Percentiles rank a stretch among this genome's conserved stretches.
Evolutionary conservation across 2,888 invertebrate species (phyloP).

Genomic region (Lypha dubia): DNA sequence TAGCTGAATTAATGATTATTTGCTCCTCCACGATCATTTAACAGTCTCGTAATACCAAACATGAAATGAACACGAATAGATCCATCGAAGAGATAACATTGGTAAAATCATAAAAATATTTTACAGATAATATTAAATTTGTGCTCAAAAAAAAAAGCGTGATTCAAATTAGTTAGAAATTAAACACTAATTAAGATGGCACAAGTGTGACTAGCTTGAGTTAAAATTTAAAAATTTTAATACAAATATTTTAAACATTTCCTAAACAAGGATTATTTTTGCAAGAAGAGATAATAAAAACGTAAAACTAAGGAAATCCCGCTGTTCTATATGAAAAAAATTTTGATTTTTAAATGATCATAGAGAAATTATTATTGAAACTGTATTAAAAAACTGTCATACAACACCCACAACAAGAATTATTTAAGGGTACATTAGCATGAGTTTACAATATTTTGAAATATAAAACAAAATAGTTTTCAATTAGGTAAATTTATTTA

Average conservation of each 20-base stretch:
- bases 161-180: conserved; percentile 3
- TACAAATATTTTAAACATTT: neutral
- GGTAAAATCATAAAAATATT: neutral
- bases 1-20: neutral
- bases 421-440: too few species aligned
- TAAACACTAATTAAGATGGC: conserved; percentile 3
- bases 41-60: neutral
- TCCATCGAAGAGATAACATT: neutral
- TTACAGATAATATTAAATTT: neutral
- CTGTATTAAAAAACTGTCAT: too few species aligned
- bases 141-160: neutral
- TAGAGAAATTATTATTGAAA: too few species aligned
- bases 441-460: too few species aligned
- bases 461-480: too few species aligned
- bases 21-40: neutral
- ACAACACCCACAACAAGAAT: too few species aligned
- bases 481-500: too few species aligned
- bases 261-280: too few species aligned
- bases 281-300: too few species aligned
- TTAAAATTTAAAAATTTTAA: neutral
- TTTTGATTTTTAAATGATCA: too few species aligned
- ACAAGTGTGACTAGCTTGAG: neutral
- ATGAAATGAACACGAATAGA: neutral
- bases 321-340: too few species aligned
- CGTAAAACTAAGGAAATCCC: too few species aligned